Evolutionary conservation across 2,888 invertebrate species (phyloP), one percentile per base, ranked within the genome.

Genomic region (Bruchidius siliquastri): DNA sequence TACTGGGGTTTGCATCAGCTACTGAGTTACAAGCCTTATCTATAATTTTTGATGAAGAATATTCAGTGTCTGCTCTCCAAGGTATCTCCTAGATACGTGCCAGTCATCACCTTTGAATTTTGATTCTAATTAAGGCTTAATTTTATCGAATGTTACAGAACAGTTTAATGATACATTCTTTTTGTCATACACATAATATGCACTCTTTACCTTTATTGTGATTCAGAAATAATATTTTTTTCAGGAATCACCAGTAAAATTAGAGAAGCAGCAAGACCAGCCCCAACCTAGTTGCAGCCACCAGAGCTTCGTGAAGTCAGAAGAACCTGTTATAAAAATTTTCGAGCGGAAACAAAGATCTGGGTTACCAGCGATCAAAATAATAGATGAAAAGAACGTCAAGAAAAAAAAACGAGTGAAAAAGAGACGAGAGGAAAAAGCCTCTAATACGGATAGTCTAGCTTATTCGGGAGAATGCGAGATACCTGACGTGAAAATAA

Each of bases 241-340:
- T 69, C 78, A 79, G 22, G 81, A 82, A 72, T 76, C 76, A 21
- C 80, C 80, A n/a, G 79, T 79, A 74, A 81, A 81, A 70, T 72
- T 78, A 2, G 79, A 79, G 74, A 81, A 77, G 75, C 49, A 13
- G 13, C 8, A 49, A 8, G 13, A 49, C 13, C 77, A 78, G 26
- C 69, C 73, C 18, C 72, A 72, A 74, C 75, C 78, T 10, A 72
- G 73, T 69, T 75, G 74, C 30, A 76, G 74, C 20, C 76, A 72
- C 22, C 70, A 74, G n/a, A 68, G 20, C 22, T 2, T 13, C 8
- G 70, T 73, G 0, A 71, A 68, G 21, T 74, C 74, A 30, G 77
- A 79, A 69, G 77, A 78, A 30, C 77, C 78, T 68, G 74, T 83
- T 49, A 72, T 81, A 4, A 84, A 83, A 77, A 79, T 84, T 68